Conservation (phyloP, 1,140 invertebrate genomes). For the Leguminivora glycinivorella region DNA sequence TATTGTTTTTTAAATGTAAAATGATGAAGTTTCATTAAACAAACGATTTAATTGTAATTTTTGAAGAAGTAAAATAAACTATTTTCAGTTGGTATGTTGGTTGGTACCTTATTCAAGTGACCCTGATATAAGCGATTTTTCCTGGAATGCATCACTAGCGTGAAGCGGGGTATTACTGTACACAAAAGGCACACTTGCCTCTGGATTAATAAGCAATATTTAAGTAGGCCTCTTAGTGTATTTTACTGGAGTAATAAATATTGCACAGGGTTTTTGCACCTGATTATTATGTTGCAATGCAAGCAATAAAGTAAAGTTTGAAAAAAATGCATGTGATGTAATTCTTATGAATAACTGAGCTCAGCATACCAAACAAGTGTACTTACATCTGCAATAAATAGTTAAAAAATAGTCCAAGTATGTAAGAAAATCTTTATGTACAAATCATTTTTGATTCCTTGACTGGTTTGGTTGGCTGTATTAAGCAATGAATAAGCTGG, state of each 20-base stretch:
- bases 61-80: no score
- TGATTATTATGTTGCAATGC: background rate
- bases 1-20: no score
- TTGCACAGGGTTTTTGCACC: background rate
- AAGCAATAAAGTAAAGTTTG: background rate
- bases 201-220: background rate
- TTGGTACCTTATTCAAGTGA: no score
- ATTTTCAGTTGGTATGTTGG: no score
- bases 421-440: slow-evolving; percentile 3
- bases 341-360: slow-evolving; percentile 8
- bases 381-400: slow-evolving; percentile 28
- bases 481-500: slow-evolving; percentile 4
- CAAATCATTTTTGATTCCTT: slow-evolving; percentile 2
- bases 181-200: background rate
- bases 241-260: background rate
- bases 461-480: background rate
- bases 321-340: background rate
- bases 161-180: no score
- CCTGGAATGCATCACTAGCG: no score
- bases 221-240: background rate
- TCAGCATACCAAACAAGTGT: slow-evolving; percentile 22
- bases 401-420: slow-evolving; percentile 18
- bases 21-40: no score
- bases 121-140: no score
- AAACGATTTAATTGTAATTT: no score